Conservation (phyloP, 2,113 vertebrate genomes). For the Jaculus jaculus region DNA sequence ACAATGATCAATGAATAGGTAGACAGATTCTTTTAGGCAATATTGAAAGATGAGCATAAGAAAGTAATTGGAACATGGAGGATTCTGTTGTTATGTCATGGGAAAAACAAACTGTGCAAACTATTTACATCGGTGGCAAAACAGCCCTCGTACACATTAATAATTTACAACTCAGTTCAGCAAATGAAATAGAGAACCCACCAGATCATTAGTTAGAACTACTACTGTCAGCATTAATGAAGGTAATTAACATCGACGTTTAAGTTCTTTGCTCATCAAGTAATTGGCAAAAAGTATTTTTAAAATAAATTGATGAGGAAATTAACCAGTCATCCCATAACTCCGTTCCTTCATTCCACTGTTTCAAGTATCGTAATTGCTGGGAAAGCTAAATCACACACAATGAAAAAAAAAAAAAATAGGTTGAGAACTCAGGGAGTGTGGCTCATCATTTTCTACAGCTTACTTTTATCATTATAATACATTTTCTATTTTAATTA, state of each 20-base stretch:
- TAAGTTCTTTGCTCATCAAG: constrained; percentile 76
- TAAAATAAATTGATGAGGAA: constrained; percentile 75
- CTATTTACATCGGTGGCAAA: constrained; percentile 55
- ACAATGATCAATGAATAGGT: neutral
- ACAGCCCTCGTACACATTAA: constrained; percentile 53
- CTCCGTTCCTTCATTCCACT: constrained; percentile 56
- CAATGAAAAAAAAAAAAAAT: constrained; percentile 57
- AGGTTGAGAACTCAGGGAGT: constrained; percentile 29
- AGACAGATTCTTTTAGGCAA: neutral
- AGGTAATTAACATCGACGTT: constrained; percentile 78
- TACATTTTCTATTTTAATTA: constrained; percentile 73
- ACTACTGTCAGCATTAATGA: constrained; percentile 77
- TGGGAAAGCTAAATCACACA: constrained; percentile 55
- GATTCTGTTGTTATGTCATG: neutral
- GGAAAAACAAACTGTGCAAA: constrained; percentile 49
- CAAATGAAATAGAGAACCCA: constrained; percentile 65
- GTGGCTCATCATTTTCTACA: constrained; percentile 55
- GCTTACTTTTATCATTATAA: constrained; percentile 71
- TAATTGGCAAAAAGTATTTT: constrained; percentile 69
- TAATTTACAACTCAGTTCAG: constrained; percentile 67
- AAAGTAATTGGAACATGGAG: neutral
- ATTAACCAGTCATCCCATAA: constrained; percentile 68
- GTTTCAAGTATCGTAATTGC: constrained; percentile 77
- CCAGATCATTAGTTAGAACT: constrained; percentile 70
- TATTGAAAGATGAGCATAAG: neutral